Conservation (phyloP, 2,888 invertebrate species). For the Eurytoma californica region DNA sequence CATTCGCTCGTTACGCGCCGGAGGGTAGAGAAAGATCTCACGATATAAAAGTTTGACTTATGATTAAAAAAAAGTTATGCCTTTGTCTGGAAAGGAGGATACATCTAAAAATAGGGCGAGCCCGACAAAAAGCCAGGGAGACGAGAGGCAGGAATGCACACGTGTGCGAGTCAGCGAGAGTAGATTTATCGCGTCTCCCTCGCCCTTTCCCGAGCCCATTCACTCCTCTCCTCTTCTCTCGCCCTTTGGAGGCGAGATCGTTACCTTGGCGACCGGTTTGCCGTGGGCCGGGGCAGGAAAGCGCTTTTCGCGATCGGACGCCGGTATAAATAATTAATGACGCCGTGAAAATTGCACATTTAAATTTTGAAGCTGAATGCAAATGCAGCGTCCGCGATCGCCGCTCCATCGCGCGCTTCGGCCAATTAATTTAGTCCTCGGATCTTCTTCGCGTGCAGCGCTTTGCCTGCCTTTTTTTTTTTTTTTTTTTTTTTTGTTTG, state of each 20-base stretch:
- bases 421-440: constrained; percentile 14
- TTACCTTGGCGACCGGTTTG: constrained; percentile 43
- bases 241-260: constrained; percentile 13
- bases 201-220: constrained; percentile 26
- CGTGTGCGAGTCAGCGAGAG: background rate
- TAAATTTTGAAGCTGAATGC: constrained; percentile 6
- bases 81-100: background rate
- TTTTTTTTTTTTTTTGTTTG: background rate
- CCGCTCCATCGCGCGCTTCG: background rate
- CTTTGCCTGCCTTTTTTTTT: background rate
- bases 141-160: background rate
- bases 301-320: background rate
- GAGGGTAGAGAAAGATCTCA: too few relatives aligned
- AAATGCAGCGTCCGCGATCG: background rate
- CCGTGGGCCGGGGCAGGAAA: constrained; percentile 6
- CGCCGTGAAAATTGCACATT: constrained; percentile 1
- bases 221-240: constrained; percentile 6
- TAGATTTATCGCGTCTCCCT: constrained; percentile 45
- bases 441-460: background rate
- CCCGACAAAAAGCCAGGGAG: background rate
- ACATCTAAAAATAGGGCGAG: background rate
- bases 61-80: background rate
- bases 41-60: too few relatives aligned
- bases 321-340: constrained; percentile 13
- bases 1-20: too few relatives aligned